Evolutionary conservation across 2,797 vertebrate species (phyloP), one percentile per base, ranked within the genome.

Genomic region (Austrolebias charrua): DNA sequence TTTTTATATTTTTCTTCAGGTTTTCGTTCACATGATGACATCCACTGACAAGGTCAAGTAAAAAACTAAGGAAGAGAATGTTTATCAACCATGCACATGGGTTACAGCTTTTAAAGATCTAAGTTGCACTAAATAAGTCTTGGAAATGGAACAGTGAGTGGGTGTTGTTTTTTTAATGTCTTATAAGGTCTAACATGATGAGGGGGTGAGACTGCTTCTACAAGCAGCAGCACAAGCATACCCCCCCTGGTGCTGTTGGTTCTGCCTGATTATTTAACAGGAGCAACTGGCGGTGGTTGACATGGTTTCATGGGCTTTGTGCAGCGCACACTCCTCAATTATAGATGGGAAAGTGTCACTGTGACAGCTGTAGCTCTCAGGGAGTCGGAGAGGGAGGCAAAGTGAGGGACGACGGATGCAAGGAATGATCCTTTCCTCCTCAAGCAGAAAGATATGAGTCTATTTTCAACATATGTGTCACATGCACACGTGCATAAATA

Each of bases 321-420:
- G 84, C 85, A 71, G 80, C 71, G 79, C 78, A 74, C 83, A 80
- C 80, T 82, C 84, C 82, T 89, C 87, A 87, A 90, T 89, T 90
- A 89, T 89, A 81, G 86, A 89, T 87, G 78, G 85, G 83, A 69
- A 88, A 88, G 88, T 88, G 90, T 88, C 84, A 89, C 85, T 81
- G 83, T 88, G 90, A 90, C 89, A 90, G 90, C 88, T 91, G 88
- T 83, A 86, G 86, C 82, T 88, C 86, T 88, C 88, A 63, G 78
- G 86, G 84, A 86, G 84, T 80, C 58, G 56, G 55, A 58, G 66
- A 73, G 67, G 73, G 61, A 45, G 72, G 44, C 31, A 63, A 57
- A 76, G 74, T 14, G 71, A 78, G 73, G 71, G 75, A 74, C 11
- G 8, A 64, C 68, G 64, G 59, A 76, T 81, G 75, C 75, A 79